Percentiles rank a stretch among this genome's conserved stretches.
Evolutionary conservation across 2,113 vertebrate genomes (phyloP).

Genomic region (Crotalus tigris): DNA sequence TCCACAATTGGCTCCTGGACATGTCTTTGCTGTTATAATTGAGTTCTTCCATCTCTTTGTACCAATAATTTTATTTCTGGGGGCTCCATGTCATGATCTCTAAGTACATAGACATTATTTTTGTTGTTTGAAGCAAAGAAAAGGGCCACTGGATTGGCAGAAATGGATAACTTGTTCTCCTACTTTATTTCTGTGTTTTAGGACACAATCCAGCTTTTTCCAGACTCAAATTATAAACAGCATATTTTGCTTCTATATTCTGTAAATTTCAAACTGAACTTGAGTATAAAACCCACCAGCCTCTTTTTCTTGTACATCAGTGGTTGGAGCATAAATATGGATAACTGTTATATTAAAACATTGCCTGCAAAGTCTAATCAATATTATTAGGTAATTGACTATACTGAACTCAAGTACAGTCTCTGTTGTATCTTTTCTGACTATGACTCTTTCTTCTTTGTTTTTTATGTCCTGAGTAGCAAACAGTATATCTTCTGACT

Average conservation of each 20-base stretch:
- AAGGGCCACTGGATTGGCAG: not conserved
- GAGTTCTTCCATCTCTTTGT: not conserved
- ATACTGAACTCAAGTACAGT: not conserved
- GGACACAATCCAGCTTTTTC: not conserved
- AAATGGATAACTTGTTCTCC: not conserved
- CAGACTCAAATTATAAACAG: not conserved
- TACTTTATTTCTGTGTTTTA: not conserved
- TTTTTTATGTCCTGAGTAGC: not conserved
- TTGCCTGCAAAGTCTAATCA: not conserved
- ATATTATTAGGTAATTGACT: not conserved
- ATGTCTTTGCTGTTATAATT: not conserved
- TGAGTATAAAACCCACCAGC: not conserved
- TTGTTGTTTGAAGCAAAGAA: not conserved
- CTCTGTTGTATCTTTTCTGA: not conserved
- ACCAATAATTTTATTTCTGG: not conserved
- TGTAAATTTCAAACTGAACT: not conserved
- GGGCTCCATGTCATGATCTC: not conserved
- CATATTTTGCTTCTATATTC: not conserved
- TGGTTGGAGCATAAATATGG: not conserved
- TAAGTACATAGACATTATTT: not conserved
- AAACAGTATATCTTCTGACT: not conserved
- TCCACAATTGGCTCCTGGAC: not conserved
- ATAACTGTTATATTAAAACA: not conserved
- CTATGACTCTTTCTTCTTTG: not conserved
- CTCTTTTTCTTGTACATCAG: not conserved